Evolutionary conservation across 2,797 vertebrate species (phyloP).

Genomic region (Fistularia commersonii): DNA sequence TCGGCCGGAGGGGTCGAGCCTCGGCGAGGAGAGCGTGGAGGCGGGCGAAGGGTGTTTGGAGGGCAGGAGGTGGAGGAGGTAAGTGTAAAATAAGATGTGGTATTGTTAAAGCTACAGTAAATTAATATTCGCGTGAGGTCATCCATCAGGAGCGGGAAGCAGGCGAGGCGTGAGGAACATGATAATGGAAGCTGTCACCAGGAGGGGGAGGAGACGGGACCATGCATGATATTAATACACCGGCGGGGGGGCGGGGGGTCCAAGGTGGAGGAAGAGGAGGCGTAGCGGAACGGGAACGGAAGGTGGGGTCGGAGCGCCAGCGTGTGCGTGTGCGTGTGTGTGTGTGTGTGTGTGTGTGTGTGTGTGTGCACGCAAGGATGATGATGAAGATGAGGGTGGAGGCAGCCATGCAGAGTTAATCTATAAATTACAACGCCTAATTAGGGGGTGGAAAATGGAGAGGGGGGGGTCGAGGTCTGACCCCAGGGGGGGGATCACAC

Average conservation of each 20-base stretch:
- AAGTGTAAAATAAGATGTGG: conserved; percentile 65
- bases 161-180: conserved; percentile 65
- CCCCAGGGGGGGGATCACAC: conserved; percentile 5
- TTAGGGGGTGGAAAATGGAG: conserved; percentile 58
- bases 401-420: conserved; percentile 66
- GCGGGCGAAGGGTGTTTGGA: conserved; percentile 73
- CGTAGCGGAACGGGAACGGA: not conserved
- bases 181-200: conserved; percentile 73
- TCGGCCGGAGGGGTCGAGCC: too few relatives aligned
- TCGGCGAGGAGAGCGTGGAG: conserved; percentile 9
- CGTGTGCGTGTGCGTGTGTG: too few relatives aligned
- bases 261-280: not conserved
- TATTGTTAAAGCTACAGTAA: conserved; percentile 77
- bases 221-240: conserved; percentile 18
- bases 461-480: conserved; percentile 40
- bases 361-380: too few relatives aligned
- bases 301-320: too few relatives aligned
- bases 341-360: too few relatives aligned
- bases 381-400: conserved; percentile 15
- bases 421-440: conserved; percentile 71
- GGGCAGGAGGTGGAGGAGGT: conserved; percentile 24
- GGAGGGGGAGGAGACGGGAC: conserved; percentile 7
- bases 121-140: conserved; percentile 79
- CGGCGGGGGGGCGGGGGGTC: conserved; percentile 1
- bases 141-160: conserved; percentile 64